Evolutionary conservation across 37 sponge, comb jelly and placozoan species (phyloP), one percentile per base, ranked within the genome.

Genomic region (Spongilla lacustris): DNA sequence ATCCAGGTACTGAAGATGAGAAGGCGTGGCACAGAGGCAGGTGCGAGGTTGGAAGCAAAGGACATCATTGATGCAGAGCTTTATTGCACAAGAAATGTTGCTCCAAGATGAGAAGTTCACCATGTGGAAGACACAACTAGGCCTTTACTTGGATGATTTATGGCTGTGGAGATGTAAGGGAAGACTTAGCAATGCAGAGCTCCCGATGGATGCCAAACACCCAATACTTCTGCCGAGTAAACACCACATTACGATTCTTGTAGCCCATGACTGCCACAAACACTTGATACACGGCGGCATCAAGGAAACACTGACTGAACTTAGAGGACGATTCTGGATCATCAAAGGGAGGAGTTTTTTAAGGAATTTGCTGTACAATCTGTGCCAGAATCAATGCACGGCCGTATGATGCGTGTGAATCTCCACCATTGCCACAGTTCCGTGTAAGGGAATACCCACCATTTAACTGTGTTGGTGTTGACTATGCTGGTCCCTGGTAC

Each of bases 161-260:
- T 77, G 85, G 28, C 14, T 76, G 35, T 76, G 34, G 85, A 75
- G 77, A 36, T 84, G 85, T 32, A 26, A 69, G 37, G 85, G 77
- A 34, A 84, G 85, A 36, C 23, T 84, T 33, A 26, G 35, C 23
- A 84, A 84, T 74, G 66, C 85, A n/a, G 36, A 71, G 35, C 31
- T 81, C 37, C 34, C 72, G 8, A n/a, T 30, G 11, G n/a, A 32
- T 35, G 68, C 69, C 23, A 74, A 76, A 32, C 31, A 76, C 58
- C 85, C 85, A 3, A 75, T 76, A 49, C 35, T 84, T 67, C 36
- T 84, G 69, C 27, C 41, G 5, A 76, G 25, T 25, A 36, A 84
- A 67, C 68, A 76, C 77, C 77, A 66, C 67, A n/a, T 84, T 33
- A 84, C 85, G 21, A 24, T 28, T 31, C 77, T 84, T 22, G 58